Evolutionary conservation across 2,888 invertebrate genomes (phyloP).

Genomic region (Torymus tubicola): DNA sequence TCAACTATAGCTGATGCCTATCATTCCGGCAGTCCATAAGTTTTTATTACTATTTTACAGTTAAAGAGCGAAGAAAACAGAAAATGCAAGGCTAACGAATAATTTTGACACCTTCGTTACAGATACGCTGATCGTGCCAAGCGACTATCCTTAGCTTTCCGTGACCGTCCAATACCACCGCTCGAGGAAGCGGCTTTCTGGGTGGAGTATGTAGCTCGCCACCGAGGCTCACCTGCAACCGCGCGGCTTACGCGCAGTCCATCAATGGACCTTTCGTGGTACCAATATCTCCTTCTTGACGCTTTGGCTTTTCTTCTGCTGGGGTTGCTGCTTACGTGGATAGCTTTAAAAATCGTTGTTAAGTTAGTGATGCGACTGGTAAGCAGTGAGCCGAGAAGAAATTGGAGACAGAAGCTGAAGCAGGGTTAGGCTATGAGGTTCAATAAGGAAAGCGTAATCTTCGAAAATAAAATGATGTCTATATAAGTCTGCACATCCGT

Average conservation of each 20-base stretch:
- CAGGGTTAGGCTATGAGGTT: no score
- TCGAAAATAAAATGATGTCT: no score
- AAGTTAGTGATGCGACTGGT: background rate
- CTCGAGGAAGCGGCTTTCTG: conserved; percentile 81
- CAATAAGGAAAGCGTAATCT: no score
- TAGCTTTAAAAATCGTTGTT: background rate
- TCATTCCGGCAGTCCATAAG: conserved; percentile 11
- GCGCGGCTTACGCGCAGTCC: conserved; percentile 78
- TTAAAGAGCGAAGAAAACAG: no score
- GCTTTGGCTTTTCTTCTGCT: conserved; percentile 51
- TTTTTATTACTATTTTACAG: no score
- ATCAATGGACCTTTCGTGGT: conserved; percentile 76
- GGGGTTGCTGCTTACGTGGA: background rate
- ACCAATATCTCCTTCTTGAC: conserved; percentile 71
- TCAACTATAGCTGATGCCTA: background rate
- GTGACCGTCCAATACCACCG: conserved; percentile 80
- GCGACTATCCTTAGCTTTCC: conserved; percentile 77
- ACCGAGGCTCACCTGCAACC: conserved; percentile 74
- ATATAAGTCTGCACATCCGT: no score
- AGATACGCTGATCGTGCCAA: conserved; percentile 79
- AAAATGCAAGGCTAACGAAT: no score
- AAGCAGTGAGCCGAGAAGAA: background rate
- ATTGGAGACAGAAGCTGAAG: no score
- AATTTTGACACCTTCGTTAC: conserved; percentile 47
- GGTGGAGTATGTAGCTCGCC: conserved; percentile 81